A percentile compares a stretch with the other conserved stretches of the same genome.
Conservation (phyloP, 2,113 vertebrate species). For the Taxidea taxus region DNA sequence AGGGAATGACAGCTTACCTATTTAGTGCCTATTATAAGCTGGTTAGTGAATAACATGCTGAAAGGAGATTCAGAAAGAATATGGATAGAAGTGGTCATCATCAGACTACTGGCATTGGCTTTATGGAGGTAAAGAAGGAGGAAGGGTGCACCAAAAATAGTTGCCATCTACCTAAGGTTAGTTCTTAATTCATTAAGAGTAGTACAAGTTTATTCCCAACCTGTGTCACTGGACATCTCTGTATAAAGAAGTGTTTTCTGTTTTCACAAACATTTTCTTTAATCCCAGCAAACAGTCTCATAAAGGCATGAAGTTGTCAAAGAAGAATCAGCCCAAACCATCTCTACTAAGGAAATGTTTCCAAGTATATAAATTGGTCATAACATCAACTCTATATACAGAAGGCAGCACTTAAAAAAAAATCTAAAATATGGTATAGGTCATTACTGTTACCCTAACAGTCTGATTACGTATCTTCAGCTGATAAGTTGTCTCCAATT, state of each 20-base stretch:
- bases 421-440: background rate
- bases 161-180: background rate
- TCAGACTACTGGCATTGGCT: background rate
- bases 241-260: background rate
- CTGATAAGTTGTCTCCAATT: constrained; percentile 55
- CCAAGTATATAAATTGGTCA: background rate
- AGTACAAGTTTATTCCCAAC: background rate
- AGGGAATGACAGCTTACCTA: background rate
- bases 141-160: background rate
- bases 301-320: background rate
- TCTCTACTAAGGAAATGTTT: background rate
- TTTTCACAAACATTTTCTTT: constrained; percentile 18
- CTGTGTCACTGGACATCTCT: background rate
- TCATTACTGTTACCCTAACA: constrained; percentile 16
- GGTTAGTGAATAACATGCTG: background rate
- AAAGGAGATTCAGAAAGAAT: background rate
- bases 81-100: background rate
- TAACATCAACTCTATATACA: background rate
- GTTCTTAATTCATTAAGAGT: background rate
- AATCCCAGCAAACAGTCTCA: background rate
- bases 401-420: background rate
- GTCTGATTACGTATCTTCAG: background rate
- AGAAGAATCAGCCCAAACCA: background rate
- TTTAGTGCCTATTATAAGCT: background rate
- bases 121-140: background rate